A percentile compares a stretch with the other conserved stretches of the same genome.
These are phyloP conservation scores for Leptopilina drosophilae DNA, from an alignment of 2,888 invertebrate species.

Conservation along the genomic window DNA sequence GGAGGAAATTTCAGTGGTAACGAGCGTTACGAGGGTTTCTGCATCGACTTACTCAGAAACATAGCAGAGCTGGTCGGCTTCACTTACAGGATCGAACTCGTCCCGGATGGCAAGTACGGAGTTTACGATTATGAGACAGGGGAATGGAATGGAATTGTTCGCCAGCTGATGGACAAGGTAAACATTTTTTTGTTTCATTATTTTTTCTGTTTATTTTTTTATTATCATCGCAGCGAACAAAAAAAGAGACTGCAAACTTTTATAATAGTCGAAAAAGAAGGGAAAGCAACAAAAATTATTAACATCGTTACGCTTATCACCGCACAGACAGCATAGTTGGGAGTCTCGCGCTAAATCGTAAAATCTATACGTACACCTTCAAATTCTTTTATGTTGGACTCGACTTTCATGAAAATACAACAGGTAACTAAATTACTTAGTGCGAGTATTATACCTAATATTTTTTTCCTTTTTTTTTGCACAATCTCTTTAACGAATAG, in stretches of 20 bases:
- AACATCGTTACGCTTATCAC: constrained; percentile 22
- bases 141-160: constrained; percentile 86
- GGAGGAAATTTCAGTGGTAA: constrained; percentile 80
- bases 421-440: background rate
- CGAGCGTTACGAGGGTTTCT: constrained; percentile 85
- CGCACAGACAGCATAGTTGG: background rate
- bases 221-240: background rate
- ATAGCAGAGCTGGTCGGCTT: constrained; percentile 83
- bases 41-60: constrained; percentile 84
- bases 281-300: background rate
- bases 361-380: background rate
- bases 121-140: constrained; percentile 85
- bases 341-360: background rate
- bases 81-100: constrained; percentile 83
- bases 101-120: constrained; percentile 85
- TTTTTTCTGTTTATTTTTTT: background rate
- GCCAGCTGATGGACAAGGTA: constrained; percentile 84
- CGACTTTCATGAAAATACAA: background rate
- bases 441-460: background rate
- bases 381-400: constrained; percentile 11
- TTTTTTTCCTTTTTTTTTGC: background rate
- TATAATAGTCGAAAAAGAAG: background rate
- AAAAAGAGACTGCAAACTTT: background rate
- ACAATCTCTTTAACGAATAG: background rate
- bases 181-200: constrained; percentile 52